Base-by-base conservation (phyloP, 2,113 vertebrate species). In the Pseudonaja textilis region DNA sequence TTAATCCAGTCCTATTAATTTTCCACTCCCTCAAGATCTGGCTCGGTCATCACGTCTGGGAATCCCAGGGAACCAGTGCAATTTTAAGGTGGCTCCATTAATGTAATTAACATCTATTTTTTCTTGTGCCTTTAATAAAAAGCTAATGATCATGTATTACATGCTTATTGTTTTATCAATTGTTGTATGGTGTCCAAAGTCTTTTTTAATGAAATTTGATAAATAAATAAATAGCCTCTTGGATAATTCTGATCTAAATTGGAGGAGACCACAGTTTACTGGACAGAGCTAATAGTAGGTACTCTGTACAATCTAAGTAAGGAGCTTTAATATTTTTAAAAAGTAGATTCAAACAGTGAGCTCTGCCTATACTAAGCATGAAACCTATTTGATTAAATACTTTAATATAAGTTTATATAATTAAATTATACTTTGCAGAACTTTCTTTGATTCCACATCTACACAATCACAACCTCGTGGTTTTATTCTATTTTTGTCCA, bases 371-470 rank as follows among this genome's bases (percentile, higher is more conserved):
- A 6, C 11, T 81, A 22, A 81, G 34, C 34, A 81, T 81, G 34
- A 34, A 42, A 22, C 74, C 18, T 3, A 22, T 18, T 81, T 81
- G 34, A 9, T 6, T 20, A 22, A 81, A 39, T 7, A 81, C 7
- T 39, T 42, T 81, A 81, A 42, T 81, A 42, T 81, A 39, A 20
- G 0, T 81, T 39, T 22, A 81, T 9, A 93, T 90, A 87, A 94
- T 94, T 94, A 93, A 88, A 52, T 95, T 96, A 91, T 94, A 93
- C 88, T 34, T 94, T 94, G 92, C 42, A 93, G 74, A 90, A 94
- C 89, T 93, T 96, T 96, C 93, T 91, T 95, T 95, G 93, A 95
- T 56, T 94, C 95, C 93, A 93, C 85, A 96, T 74, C 61, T 81
- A 89, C 22, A 5, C 34, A 52, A 74, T 20, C 57, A 29, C 69